Conservation (phyloP, 2,797 vertebrate genomes). For the Champsocephalus esox region DNA sequence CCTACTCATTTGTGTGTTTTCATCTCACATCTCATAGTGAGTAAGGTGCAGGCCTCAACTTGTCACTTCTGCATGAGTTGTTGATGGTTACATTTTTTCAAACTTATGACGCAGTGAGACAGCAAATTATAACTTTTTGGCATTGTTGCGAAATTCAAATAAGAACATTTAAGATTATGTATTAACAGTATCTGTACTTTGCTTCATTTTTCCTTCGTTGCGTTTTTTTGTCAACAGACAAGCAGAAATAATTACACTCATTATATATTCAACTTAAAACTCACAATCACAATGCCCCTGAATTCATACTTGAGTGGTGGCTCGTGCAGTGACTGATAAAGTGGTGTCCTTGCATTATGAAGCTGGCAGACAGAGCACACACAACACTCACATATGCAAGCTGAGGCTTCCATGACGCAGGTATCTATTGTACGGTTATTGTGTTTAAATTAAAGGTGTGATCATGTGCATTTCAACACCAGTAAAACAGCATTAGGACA, state of each 20-base stretch:
- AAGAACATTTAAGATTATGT: not conserved
- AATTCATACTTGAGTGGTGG: constrained; percentile 39
- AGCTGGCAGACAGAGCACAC: constrained; percentile 19
- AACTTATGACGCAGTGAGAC: not conserved
- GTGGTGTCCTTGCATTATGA: constrained; percentile 16
- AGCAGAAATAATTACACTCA: not conserved
- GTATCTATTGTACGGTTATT: not conserved
- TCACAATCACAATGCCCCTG: constrained; percentile 8
- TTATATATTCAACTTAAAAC: constrained; percentile 19
- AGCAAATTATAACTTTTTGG: not conserved
- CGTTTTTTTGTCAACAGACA: not conserved
- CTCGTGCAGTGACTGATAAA: constrained; percentile 39
- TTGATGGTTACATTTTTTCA: not conserved
- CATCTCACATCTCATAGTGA: no score
- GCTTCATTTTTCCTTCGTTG: no score
- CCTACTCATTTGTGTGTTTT: not conserved
- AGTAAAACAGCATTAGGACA: not conserved
- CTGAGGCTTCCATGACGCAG: not conserved
- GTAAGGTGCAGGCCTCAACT: not conserved
- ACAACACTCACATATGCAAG: not conserved
- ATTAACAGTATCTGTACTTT: not conserved
- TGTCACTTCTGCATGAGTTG: not conserved
- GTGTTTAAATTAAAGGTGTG: not conserved
- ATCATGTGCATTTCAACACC: not conserved
- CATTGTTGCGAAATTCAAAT: not conserved